A percentile compares a stretch with the other conserved stretches of the same genome.
These are phyloP conservation scores for Archilochus colubris DNA, from an alignment of 2,113 vertebrate species.

Conservation along the genomic window DNA sequence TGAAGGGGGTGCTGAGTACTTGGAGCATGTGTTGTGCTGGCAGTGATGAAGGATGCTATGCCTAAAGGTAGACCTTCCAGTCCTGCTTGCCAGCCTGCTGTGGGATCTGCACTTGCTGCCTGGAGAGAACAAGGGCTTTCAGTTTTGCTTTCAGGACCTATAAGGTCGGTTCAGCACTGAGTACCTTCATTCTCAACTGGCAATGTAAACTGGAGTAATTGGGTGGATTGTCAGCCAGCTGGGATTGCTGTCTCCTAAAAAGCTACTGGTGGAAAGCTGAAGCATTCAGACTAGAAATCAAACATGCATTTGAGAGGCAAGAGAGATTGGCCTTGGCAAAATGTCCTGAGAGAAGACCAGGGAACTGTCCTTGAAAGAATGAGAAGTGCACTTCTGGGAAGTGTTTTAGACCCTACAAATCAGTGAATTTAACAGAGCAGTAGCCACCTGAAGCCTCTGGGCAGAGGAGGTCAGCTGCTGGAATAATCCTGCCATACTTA, in stretches of 20 bases:
- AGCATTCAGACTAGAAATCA: constrained; percentile 21
- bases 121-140: background rate
- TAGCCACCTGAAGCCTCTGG: background rate
- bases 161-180: background rate
- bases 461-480: background rate
- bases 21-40: background rate
- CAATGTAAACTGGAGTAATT: background rate
- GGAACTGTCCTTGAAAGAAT: background rate
- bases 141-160: background rate
- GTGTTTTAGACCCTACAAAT: background rate
- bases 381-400: background rate
- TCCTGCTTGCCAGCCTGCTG: background rate
- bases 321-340: constrained; percentile 16
- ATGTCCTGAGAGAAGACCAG: background rate
- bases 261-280: constrained; percentile 10
- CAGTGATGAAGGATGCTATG: background rate
- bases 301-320: background rate
- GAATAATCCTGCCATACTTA: background rate
- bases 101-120: background rate
- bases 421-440: background rate
- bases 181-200: fast-evolving
- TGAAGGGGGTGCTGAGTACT: background rate
- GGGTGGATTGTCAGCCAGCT: constrained; percentile 15
- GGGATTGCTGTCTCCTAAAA: background rate
- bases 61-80: background rate